These are phyloP conservation scores for Pachycephus smyrnensis DNA, from an alignment of 2,888 invertebrate genomes.

Conservation along the genomic window DNA sequence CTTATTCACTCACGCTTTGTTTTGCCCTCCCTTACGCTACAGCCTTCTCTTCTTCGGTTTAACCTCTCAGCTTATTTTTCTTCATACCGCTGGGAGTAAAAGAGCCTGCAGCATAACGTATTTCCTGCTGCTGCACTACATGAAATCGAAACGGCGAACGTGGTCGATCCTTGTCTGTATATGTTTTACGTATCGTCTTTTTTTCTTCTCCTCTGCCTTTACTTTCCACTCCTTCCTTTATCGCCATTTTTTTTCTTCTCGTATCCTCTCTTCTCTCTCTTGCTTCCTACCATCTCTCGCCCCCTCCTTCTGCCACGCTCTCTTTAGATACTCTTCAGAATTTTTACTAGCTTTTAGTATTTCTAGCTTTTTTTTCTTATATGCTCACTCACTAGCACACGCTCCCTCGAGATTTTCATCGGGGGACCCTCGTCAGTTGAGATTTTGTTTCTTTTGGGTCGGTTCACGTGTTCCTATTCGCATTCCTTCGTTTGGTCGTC, in stretches of 20 bases:
- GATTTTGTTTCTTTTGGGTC: too few relatives aligned
- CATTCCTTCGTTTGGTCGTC: too few relatives aligned
- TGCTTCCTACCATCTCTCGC: conserved; percentile 16
- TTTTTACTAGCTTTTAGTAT: background rate
- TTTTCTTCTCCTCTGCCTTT: background rate
- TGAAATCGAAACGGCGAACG: too few relatives aligned
- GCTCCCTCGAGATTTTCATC: too few relatives aligned
- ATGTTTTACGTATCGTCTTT: background rate
- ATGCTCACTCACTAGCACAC: too few relatives aligned
- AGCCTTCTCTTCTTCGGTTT: background rate
- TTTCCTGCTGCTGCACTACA: too few relatives aligned
- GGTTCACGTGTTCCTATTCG: too few relatives aligned
- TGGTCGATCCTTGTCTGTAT: too few relatives aligned
- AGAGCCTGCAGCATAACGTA: too few relatives aligned
- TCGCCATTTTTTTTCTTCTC: background rate
- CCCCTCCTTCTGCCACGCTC: conserved; percentile 6
- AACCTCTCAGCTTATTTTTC: background rate
- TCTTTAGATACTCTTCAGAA: conserved; percentile 15
- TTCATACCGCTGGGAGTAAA: background rate
- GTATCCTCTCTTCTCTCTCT: conserved; percentile 14
- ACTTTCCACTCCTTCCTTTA: background rate
- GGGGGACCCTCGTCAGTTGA: too few relatives aligned
- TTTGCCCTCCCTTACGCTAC: background rate
- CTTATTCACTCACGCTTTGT: background rate
- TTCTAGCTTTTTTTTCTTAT: too few relatives aligned